Evolutionary conservation across 2,888 invertebrate species (phyloP).

Genomic region (Drosophila meridiana): DNA sequence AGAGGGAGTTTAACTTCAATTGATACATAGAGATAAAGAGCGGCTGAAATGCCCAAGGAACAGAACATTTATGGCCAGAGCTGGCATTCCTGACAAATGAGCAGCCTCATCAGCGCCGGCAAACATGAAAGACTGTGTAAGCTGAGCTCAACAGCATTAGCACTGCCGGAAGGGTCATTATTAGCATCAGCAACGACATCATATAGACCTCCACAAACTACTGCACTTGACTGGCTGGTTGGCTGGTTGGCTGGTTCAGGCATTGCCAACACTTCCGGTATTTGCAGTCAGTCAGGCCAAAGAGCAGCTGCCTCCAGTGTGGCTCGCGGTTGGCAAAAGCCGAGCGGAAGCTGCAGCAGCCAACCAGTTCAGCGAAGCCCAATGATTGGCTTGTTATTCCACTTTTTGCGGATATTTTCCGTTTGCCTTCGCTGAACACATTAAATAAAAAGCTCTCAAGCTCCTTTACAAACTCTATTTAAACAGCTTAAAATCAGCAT

Average conservation of each 20-base stretch:
- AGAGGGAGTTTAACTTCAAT: not conserved
- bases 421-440: not conserved
- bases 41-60: not conserved
- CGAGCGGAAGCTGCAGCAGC: slow-evolving; percentile 4
- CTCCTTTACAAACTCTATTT: not conserved
- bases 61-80: not conserved
- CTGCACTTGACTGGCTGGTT: not conserved
- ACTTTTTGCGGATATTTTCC: slow-evolving; percentile 4
- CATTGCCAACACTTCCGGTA: slow-evolving; percentile 20
- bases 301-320: slow-evolving; percentile 2
- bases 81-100: not conserved
- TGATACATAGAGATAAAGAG: not conserved
- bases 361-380: not conserved
- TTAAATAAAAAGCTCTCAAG: not conserved
- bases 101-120: slow-evolving; percentile 6
- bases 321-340: slow-evolving; percentile 12
- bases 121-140: slow-evolving; percentile 5
- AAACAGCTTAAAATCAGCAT: not conserved
- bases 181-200: not conserved
- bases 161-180: slow-evolving; percentile 5
- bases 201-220: not conserved
- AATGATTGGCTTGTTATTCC: slow-evolving; percentile 14
- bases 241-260: not conserved
- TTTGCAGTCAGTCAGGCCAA: not conserved
- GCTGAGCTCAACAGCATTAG: slow-evolving; percentile 2